Conservation (phyloP, 2,113 vertebrate species). For the Varanus salvator region DNA sequence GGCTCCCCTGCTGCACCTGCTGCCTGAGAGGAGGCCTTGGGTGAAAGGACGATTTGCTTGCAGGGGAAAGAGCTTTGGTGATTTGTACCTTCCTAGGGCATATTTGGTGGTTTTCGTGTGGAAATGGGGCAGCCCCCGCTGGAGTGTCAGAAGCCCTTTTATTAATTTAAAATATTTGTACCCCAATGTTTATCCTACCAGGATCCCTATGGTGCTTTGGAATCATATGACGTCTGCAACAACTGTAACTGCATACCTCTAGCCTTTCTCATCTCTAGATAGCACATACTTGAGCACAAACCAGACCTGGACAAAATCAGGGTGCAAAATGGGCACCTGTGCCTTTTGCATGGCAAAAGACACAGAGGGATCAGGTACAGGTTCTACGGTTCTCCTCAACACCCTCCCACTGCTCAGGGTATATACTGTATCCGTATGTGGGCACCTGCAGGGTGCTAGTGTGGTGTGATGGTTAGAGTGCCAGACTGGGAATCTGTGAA, state of each 20-base stretch:
- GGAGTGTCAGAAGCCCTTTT: not conserved
- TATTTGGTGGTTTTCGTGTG: not conserved
- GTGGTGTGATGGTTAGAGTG: no score
- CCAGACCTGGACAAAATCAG: not conserved
- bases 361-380: not conserved
- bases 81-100: not conserved
- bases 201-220: no score
- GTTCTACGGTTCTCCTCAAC: not conserved
- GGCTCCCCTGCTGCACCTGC: not conserved
- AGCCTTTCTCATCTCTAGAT: no score
- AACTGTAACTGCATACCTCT: no score
- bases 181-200: no score
- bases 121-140: not conserved
- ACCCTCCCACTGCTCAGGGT: not conserved
- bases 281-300: not conserved
- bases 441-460: not conserved
- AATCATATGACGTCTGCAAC: no score
- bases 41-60: not conserved
- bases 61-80: not conserved
- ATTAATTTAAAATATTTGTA: not conserved
- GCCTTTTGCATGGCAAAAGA: not conserved
- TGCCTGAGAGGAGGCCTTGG: not conserved
- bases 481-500: no score
- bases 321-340: not conserved
- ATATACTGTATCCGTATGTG: not conserved